These are phyloP conservation scores for Pangasianodon hypophthalmus DNA, from an alignment of 2,113 vertebrate genomes.

Conservation along the genomic window DNA sequence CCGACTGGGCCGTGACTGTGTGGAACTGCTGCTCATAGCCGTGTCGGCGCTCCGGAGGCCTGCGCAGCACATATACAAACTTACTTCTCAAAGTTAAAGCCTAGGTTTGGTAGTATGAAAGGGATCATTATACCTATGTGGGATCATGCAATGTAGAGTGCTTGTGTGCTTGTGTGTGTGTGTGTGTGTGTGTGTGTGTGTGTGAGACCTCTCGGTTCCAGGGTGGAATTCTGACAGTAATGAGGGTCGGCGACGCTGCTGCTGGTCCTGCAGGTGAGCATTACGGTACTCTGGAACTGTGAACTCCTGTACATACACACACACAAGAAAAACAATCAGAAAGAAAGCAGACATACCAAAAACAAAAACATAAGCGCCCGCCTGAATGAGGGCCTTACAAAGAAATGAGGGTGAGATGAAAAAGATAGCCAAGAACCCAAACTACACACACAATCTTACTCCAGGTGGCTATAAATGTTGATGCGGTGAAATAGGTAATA, in stretches of 20 bases:
- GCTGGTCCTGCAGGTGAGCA: constrained; percentile 87
- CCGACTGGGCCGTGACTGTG: constrained; percentile 77
- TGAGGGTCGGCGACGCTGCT: constrained; percentile 90
- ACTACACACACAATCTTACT: background rate
- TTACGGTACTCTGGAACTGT: constrained; percentile 87
- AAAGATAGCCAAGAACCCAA: background rate
- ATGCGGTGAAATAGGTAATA: background rate
- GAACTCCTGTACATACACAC: constrained; percentile 82
- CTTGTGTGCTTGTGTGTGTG: background rate
- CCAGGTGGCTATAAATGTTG: background rate
- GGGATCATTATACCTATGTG: background rate
- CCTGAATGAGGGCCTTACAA: constrained; percentile 11
- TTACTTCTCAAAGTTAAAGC: background rate
- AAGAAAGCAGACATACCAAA: background rate
- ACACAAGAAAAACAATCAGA: constrained; percentile 5
- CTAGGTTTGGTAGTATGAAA: background rate
- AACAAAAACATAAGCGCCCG: background rate
- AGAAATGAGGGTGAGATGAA: background rate
- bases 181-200: background rate
- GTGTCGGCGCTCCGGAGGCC: constrained; percentile 93
- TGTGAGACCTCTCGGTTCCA: constrained; percentile 84
- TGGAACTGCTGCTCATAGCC: constrained; percentile 92
- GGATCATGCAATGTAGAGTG: background rate
- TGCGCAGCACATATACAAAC: constrained; percentile 55
- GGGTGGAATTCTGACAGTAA: constrained; percentile 97